Conservation (phyloP, 2,888 invertebrate species). For the Nomada goodeniana region DNA sequence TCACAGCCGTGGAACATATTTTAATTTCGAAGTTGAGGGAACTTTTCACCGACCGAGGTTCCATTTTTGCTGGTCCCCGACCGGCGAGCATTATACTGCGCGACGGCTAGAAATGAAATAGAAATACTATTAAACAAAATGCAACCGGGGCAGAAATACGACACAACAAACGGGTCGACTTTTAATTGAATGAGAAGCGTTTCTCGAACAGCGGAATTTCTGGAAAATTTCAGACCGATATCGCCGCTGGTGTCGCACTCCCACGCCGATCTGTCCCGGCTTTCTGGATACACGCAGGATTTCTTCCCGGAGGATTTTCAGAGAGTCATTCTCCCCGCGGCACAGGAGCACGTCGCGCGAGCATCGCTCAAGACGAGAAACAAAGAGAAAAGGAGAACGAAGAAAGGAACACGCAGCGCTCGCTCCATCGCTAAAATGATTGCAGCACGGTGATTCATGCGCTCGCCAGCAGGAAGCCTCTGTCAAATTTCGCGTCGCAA, state of each 20-base stretch:
- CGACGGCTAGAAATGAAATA: neutral
- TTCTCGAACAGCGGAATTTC: neutral
- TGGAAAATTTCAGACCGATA: neutral
- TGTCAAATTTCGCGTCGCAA: conserved; percentile 53
- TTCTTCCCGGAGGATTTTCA: conserved; percentile 32
- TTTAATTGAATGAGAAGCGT: neutral
- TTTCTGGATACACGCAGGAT: conserved; percentile 16
- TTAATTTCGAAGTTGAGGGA: conserved; percentile 8
- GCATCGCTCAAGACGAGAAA: conserved; percentile 12
- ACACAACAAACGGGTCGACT: too few species aligned
- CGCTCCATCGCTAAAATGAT: conserved; percentile 43
- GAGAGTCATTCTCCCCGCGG: conserved; percentile 25
- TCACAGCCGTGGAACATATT: conserved; percentile 18
- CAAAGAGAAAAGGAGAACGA: too few species aligned
- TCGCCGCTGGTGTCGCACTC: neutral
- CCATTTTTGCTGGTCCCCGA: neutral
- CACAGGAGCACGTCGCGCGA: conserved; percentile 9
- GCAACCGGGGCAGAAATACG: too few species aligned
- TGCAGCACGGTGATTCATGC: conserved; percentile 45
- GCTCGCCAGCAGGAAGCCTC: conserved; percentile 12
- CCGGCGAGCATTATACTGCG: neutral
- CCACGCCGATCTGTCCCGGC: conserved; percentile 12
- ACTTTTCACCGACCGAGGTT: neutral
- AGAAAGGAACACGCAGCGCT: conserved; percentile 18
- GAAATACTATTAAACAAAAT: neutral